phyloP scores from a whole-genome alignment of 2,113 vertebrate species.

The Cyanocitta stelleri region DNA sequence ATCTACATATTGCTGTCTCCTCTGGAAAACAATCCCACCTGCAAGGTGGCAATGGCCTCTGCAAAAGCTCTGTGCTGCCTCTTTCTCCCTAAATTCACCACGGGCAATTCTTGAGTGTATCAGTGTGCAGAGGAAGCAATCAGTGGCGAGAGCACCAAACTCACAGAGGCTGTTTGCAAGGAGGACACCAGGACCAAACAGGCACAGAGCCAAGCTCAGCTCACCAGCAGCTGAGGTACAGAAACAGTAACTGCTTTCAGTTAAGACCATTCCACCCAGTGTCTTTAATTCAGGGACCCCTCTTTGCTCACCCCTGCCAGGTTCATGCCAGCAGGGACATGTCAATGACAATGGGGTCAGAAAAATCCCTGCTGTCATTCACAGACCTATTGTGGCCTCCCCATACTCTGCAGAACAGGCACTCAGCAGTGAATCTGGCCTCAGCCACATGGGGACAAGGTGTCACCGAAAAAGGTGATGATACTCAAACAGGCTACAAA shows the following conservation, averaged over 20 bases:
- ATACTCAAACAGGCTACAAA: not conserved
- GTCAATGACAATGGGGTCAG: rapidly evolving
- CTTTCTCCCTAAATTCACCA: not conserved
- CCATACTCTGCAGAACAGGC: not conserved
- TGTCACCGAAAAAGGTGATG: not conserved
- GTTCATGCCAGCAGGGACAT: not conserved
- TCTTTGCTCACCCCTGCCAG: not conserved
- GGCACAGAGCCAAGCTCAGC: not conserved
- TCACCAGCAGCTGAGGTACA: not conserved
- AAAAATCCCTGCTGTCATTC: not conserved
- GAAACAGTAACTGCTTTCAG: not conserved
- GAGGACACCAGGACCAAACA: not conserved
- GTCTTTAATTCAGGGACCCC: not conserved
- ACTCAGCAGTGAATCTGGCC: not conserved
- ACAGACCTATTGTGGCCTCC: not conserved
- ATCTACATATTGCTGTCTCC: not conserved
- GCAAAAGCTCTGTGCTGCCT: not conserved
- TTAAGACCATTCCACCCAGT: not conserved
- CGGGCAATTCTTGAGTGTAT: rapidly evolving
- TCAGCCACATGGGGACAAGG: not conserved
- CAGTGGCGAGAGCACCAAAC: not conserved
- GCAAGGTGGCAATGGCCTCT: not conserved
- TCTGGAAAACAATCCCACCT: not conserved
- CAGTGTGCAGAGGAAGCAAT: not conserved
- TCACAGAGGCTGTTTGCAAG: not conserved